Conservation (phyloP, 2,888 invertebrate genomes). For the Melipona beecheii region DNA sequence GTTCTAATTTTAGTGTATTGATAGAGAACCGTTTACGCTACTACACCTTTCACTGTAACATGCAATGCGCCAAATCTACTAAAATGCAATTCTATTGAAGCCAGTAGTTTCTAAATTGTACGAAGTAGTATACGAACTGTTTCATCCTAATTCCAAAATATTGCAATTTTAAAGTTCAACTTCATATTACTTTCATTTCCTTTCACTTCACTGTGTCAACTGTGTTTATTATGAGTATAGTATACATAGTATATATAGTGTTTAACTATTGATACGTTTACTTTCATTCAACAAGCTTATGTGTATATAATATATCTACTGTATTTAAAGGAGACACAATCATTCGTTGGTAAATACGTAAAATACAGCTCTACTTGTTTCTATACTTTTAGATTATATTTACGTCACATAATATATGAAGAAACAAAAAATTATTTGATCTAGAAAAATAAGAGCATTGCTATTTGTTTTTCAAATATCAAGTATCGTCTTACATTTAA, state of each 20-base stretch:
- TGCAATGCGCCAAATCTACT: constrained; percentile 62
- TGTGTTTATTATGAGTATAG: neutral
- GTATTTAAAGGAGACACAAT: neutral
- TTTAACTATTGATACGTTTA: neutral
- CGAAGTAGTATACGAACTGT: constrained; percentile 9
- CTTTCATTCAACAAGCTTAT: constrained; percentile 3
- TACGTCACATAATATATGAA: too few species aligned
- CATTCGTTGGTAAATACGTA: neutral
- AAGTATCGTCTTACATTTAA: too few species aligned
- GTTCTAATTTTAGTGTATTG: constrained; percentile 65
- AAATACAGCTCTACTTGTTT: neutral
- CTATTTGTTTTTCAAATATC: too few species aligned
- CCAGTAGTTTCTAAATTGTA: constrained; percentile 55
- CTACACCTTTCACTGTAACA: constrained; percentile 38
- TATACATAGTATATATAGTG: neutral
- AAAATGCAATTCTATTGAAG: constrained; percentile 52
- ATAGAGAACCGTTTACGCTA: constrained; percentile 42
- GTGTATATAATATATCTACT: neutral
- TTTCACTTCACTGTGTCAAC: neutral
- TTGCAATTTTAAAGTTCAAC: neutral
- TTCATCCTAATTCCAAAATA: neutral
- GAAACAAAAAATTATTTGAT: too few species aligned
- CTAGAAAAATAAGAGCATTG: too few species aligned
- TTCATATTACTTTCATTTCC: too few species aligned
- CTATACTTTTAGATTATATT: too few species aligned